Conservation (phyloP, 2,797 vertebrate species). For the Hydrolagus colliei region DNA sequence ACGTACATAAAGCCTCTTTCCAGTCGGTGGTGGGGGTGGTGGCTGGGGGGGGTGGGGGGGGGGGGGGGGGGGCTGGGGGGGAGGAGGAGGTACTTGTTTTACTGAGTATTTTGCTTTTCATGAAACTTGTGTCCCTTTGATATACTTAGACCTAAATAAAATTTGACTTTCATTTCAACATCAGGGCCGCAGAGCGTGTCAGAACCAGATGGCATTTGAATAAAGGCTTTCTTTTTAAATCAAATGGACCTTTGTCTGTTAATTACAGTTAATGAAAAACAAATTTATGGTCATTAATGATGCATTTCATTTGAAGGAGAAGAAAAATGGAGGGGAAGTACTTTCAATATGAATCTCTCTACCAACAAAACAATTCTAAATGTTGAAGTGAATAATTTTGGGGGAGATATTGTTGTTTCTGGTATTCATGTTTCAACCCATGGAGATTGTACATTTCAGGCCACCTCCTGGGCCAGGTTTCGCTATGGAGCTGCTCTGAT, state of each 20-base stretch:
- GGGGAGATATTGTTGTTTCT: neutral
- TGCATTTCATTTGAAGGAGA: neutral
- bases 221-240: neutral
- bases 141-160: neutral
- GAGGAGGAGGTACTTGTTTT: too few species aligned
- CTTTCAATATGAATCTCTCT: neutral
- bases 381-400: neutral
- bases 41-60: too few species aligned
- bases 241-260: neutral
- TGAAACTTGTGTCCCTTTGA: neutral
- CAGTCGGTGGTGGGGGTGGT: too few species aligned
- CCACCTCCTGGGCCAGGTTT: neutral
- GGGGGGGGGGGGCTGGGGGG: too few species aligned
- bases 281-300: neutral
- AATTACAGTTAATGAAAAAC: neutral
- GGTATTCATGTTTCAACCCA: neutral
- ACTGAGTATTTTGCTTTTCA: too few species aligned
- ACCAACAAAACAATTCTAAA: neutral
- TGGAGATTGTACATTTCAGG: too few species aligned
- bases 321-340: neutral
- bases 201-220: neutral
- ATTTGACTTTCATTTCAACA: neutral
- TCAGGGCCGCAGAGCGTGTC: neutral
- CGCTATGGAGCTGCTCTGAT: neutral
- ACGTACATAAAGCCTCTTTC: too few species aligned